These are phyloP conservation scores for Noctua fimbriata DNA, from an alignment of 2,888 invertebrate genomes.

Conservation along the genomic window DNA sequence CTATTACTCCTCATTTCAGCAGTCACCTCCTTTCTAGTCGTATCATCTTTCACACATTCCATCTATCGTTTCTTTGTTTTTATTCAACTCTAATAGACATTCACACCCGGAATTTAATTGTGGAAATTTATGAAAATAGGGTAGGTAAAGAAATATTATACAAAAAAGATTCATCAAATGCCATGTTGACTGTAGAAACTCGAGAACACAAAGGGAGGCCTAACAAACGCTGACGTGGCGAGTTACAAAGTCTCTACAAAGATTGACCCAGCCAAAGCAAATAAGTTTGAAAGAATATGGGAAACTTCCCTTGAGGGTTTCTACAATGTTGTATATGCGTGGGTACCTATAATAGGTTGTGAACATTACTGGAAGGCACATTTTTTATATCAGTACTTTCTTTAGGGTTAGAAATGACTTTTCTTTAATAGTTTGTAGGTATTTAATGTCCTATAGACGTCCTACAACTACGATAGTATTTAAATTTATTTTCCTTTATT, in stretches of 20 bases:
- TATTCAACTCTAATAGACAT: not conserved
- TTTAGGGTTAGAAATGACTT: not conserved
- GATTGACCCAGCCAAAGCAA: constrained; percentile 55
- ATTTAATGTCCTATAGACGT: not conserved
- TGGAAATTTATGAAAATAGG: not conserved
- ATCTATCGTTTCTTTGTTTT: not conserved
- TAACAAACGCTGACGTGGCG: constrained; percentile 33
- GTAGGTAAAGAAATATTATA: not conserved
- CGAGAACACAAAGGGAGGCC: constrained; percentile 30
- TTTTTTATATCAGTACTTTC: not conserved
- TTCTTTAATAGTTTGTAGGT: not conserved
- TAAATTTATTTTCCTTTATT: not conserved
- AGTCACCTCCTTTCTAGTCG: not conserved
- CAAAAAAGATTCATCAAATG: constrained; percentile 10
- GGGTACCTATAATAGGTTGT: not conserved
- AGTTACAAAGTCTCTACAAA: constrained; percentile 42
- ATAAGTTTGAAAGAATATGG: constrained; percentile 54
- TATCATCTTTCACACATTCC: too few relatives aligned
- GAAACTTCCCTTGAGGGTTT: constrained; percentile 13
- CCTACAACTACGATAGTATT: not conserved
- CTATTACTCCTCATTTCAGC: not conserved
- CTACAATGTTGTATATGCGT: not conserved
- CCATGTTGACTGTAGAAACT: constrained; percentile 26
- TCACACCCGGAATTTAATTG: not conserved
- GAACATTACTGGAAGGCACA: not conserved